A percentile compares a stretch with the other conserved stretches of the same genome.
Evolutionary conservation across 2,888 invertebrate species (phyloP).

Genomic region (Chironomus tentans): DNA sequence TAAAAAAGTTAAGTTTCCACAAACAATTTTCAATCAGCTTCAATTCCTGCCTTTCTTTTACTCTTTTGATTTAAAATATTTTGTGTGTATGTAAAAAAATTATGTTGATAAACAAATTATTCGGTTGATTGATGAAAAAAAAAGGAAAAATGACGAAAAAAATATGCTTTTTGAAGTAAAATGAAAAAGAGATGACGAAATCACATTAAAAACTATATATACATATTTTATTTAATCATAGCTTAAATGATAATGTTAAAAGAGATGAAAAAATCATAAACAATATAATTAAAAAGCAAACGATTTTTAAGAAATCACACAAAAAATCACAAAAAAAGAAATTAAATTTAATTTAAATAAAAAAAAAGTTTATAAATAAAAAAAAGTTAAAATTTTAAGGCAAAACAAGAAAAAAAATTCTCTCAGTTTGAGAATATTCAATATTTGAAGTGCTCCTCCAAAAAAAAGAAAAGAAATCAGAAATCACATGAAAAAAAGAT

Average conservation of each 20-base stretch:
- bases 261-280: slow-evolving; percentile 23
- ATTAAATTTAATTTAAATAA: slow-evolving; percentile 21
- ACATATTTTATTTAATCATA: slow-evolving; percentile 25
- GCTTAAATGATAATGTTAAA: slow-evolving; percentile 7
- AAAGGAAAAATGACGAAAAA: neutral
- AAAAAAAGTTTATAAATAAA: neutral
- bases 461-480: slow-evolving; percentile 16
- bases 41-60: neutral
- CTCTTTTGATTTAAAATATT: neutral
- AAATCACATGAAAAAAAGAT: too few relatives aligned
- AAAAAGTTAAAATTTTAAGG: slow-evolving; percentile 3
- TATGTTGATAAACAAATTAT: neutral
- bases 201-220: neutral
- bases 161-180: neutral
- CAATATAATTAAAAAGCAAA: slow-evolving; percentile 25
- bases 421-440: slow-evolving; percentile 16
- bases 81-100: neutral
- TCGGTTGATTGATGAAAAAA: neutral
- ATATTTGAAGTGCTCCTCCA: neutral
- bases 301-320: slow-evolving; percentile 27
- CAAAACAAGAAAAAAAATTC: slow-evolving; percentile 23
- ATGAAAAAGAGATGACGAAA: slow-evolving; percentile 3
- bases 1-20: too few relatives aligned
- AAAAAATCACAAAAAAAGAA: slow-evolving; percentile 26
- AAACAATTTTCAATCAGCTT: too few relatives aligned